Conservation (phyloP, 2,113 vertebrate species). For the Anoplopoma fimbria region DNA sequence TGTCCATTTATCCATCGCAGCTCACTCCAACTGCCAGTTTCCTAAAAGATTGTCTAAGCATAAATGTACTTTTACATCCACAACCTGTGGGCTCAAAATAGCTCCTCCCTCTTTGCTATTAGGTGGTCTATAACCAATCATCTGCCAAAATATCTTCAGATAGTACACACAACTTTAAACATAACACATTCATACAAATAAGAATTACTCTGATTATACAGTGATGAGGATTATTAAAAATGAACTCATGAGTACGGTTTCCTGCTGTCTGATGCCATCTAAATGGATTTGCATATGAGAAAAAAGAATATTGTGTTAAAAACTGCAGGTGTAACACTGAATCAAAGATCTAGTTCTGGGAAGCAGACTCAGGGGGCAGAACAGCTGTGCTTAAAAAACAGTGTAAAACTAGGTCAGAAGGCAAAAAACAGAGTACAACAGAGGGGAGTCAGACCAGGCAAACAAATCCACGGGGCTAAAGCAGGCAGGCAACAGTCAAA, state of each 20-base stretch:
- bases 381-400: conserved; percentile 30
- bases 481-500: background rate
- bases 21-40: background rate
- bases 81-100: background rate
- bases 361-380: conserved; percentile 17
- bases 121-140: background rate
- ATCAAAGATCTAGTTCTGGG: background rate
- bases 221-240: conserved; percentile 13
- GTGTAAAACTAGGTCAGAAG: conserved; percentile 44
- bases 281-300: conserved; percentile 31
- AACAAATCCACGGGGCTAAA: conserved; percentile 14
- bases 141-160: background rate
- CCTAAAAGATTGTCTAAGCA: background rate
- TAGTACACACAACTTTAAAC: background rate
- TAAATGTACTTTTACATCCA: background rate
- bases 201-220: conserved; percentile 29
- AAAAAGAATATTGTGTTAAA: conserved; percentile 17
- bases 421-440: conserved; percentile 5
- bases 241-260: background rate
- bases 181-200: background rate
- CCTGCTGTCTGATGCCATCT: conserved; percentile 22
- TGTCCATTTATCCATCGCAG: background rate
- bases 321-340: conserved; percentile 25
- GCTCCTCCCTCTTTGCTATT: background rate
- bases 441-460: background rate